Conservation (phyloP, 2,797 vertebrate genomes). For the Bryconaethiops microstoma region DNA sequence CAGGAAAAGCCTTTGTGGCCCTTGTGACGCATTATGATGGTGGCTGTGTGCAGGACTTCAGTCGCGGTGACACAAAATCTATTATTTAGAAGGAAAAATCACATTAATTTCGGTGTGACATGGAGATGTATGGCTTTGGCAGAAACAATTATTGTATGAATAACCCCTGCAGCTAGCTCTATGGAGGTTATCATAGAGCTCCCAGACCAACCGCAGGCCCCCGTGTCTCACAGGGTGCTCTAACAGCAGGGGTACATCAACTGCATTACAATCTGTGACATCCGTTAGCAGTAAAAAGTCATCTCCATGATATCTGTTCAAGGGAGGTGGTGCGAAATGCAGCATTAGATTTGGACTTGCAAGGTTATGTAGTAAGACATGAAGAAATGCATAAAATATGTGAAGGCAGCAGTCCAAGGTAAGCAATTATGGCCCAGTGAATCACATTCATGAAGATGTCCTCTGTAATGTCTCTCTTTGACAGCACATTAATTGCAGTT, state of each 20-base stretch:
- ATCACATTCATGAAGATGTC: conserved; percentile 37
- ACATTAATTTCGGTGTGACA: conserved; percentile 87
- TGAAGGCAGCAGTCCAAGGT: conserved; percentile 41
- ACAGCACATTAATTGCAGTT: conserved; percentile 54
- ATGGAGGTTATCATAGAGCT: conserved; percentile 75
- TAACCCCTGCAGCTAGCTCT: conserved; percentile 73
- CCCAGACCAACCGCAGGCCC: conserved; percentile 68
- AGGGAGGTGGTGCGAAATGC: conserved; percentile 56
- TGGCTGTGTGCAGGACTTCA: conserved; percentile 67
- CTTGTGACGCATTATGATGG: conserved; percentile 58
- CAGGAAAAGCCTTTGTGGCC: conserved; percentile 17
- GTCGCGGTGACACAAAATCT: conserved; percentile 77
- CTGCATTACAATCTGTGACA: conserved; percentile 67
- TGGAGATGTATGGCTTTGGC: conserved; percentile 89
- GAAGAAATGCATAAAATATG: conserved; percentile 28
- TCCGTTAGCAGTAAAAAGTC: conserved; percentile 26
- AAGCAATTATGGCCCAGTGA: conserved; percentile 49
- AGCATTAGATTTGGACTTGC: conserved; percentile 36
- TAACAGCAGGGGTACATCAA: conserved; percentile 71
- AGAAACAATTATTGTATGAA: conserved; percentile 89
- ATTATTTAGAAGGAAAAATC: conserved; percentile 92
- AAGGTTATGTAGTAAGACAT: conserved; percentile 6
- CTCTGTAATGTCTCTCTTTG: conserved; percentile 43
- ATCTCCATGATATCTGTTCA: conserved; percentile 36
- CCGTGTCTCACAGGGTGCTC: conserved; percentile 57